These are phyloP conservation scores for Agapornis roseicollis DNA, from an alignment of 2,113 vertebrate genomes.

Conservation along the genomic window DNA sequence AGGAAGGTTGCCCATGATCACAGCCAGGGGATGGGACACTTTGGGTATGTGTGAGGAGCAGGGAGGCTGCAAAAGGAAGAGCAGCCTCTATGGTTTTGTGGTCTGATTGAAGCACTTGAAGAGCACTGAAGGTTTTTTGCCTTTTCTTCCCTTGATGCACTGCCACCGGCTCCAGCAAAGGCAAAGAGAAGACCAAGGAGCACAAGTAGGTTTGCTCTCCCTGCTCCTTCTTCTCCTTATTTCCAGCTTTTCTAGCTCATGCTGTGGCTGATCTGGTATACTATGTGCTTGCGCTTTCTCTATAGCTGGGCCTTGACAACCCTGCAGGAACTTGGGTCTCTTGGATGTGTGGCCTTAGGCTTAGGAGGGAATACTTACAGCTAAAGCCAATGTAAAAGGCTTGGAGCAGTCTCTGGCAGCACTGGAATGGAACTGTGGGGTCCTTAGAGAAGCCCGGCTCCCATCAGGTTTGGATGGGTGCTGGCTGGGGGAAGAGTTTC, in stretches of 20 bases:
- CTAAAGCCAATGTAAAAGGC: background rate
- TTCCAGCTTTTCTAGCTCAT: background rate
- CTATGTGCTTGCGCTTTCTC: background rate
- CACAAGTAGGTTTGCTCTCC: conserved; percentile 70
- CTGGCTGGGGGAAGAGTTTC: background rate
- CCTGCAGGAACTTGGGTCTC: background rate
- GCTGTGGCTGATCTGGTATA: fast-evolving
- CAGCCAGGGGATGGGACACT: background rate
- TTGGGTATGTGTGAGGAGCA: background rate
- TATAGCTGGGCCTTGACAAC: background rate
- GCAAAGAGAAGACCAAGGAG: conserved; percentile 77
- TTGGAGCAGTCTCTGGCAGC: fast-evolving
- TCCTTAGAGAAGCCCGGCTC: background rate
- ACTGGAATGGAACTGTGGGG: background rate
- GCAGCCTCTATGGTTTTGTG: background rate
- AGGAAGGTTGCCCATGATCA: too few relatives aligned
- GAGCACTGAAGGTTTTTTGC: background rate
- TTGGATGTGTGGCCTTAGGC: background rate
- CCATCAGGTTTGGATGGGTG: fast-evolving
- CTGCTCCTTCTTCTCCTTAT: background rate
- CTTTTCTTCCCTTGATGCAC: conserved; percentile 5
- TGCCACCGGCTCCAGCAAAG: conserved; percentile 64
- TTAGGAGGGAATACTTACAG: background rate
- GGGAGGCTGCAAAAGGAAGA: background rate
- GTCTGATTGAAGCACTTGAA: background rate